These are phyloP conservation scores for Enteromius radiatus DNA, from an alignment of 2,797 vertebrate genomes.

Conservation along the genomic window DNA sequence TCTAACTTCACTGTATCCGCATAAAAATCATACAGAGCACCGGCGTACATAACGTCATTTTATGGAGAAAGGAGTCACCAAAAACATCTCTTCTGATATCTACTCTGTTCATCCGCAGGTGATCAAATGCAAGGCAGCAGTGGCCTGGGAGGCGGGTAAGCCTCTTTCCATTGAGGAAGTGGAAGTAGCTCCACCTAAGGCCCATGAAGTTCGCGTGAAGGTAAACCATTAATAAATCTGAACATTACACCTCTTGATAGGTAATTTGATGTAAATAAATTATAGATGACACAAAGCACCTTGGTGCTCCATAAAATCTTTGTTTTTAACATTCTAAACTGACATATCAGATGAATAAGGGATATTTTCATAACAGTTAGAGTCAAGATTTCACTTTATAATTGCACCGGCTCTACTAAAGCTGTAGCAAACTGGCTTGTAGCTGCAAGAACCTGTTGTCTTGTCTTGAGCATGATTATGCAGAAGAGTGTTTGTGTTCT, in stretches of 20 bases:
- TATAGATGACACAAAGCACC: background rate
- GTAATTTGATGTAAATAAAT: background rate
- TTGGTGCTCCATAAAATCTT: background rate
- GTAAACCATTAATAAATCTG: constrained; percentile 70
- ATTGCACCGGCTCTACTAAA: background rate
- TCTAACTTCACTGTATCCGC: background rate
- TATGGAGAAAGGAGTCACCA: too few relatives aligned
- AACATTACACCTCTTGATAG: constrained; percentile 21
- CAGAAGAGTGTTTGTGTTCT: background rate
- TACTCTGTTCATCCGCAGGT: constrained; percentile 74
- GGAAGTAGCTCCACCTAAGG: constrained; percentile 91
- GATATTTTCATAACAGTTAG: background rate
- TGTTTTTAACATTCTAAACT: background rate
- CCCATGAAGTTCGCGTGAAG: constrained; percentile 96
- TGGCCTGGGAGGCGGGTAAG: constrained; percentile 93
- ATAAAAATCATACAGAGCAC: background rate
- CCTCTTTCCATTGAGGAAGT: constrained; percentile 92
- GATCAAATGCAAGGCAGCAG: constrained; percentile 94
- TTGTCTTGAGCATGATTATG: background rate
- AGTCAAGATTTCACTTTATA: background rate
- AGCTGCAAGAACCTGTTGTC: constrained; percentile 6
- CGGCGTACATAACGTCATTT: background rate
- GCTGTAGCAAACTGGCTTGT: background rate
- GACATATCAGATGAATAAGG: background rate
- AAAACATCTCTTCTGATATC: background rate